Evolutionary conservation across 2,113 vertebrate species (phyloP), one percentile per base, ranked within the genome.

Genomic region (Fregetta grallaria): DNA sequence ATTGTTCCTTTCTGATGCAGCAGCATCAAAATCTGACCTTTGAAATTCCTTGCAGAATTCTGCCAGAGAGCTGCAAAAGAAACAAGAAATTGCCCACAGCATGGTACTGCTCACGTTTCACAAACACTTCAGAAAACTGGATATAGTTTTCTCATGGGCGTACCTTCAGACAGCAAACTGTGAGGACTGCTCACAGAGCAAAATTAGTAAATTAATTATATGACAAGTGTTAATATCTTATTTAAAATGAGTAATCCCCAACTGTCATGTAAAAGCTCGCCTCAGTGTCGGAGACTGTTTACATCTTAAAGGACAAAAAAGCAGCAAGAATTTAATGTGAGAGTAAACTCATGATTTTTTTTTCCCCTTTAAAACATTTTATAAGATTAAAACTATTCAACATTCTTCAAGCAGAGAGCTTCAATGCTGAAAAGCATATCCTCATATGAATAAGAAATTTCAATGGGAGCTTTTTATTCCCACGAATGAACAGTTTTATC

Each of bases 221-320:
- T 91, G 67, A 71, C 82, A 92, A 95, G 70, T 59, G 49, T 55
- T 91, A 94, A 86, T 80, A 67, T 93, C 89, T 96, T 91, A 81
- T 79, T 97, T 95, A 44, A 76, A 91, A 86, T 36, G 18, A 95
- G 38, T 36, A 92, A 65, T 82, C 70, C 56, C 66, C 32, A 79
- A 94, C 68, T 83, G 94, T 44, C 72, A 92, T 80, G 91, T 87
- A 86, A 94, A 93, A 76, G 45, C 93, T 95, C 92, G 78, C 52
- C 17, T 73, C 7, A 9, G 52, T 80, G 30, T 38, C 72, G 58
- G 45, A 66, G 19, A 66, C 19, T 38, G 71, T 42, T 90, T 70
- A 53, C n/a, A 62, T 50, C 25, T 72, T 72, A 91, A 72, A 95
- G 70, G 23, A 89, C 15, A 59, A 61, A 93, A 55, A 62, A 22